Evolutionary conservation across 2,113 vertebrate genomes (phyloP).

Genomic region (Prionailurus bengalensis): DNA sequence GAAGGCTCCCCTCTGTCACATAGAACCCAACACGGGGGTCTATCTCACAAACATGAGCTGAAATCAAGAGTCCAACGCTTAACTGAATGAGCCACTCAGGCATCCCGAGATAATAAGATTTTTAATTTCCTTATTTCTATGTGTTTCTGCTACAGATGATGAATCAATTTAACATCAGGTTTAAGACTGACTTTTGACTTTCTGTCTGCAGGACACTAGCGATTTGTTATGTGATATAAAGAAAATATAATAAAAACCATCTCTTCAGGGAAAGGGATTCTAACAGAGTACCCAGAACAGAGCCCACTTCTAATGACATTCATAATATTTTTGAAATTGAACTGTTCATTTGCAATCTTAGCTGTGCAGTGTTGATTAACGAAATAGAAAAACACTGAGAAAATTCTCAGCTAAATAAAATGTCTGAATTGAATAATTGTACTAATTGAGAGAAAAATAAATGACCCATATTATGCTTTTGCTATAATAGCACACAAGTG

Average conservation of each 20-base stretch:
- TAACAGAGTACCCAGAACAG: not conserved
- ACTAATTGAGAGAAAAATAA: not conserved
- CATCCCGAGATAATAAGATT: not conserved
- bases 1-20: no score
- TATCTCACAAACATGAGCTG: no score
- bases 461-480: not conserved
- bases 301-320: not conserved
- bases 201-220: not conserved
- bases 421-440: not conserved
- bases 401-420: not conserved
- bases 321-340: slow-evolving; percentile 51
- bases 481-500: not conserved
- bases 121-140: not conserved
- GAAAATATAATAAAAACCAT: not conserved
- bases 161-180: not conserved
- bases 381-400: not conserved
- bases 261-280: not conserved
- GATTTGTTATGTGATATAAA: not conserved
- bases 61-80: no score
- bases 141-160: slow-evolving; percentile 19
- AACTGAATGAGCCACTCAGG: no score
- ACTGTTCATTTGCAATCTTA: not conserved
- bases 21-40: no score
- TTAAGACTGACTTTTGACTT: slow-evolving; percentile 29
- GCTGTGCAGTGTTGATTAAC: slow-evolving; percentile 8